Percentiles rank a stretch among this genome's conserved stretches.
Evolutionary conservation across 2,888 invertebrate species (phyloP).

Genomic region (Buathra laborator): DNA sequence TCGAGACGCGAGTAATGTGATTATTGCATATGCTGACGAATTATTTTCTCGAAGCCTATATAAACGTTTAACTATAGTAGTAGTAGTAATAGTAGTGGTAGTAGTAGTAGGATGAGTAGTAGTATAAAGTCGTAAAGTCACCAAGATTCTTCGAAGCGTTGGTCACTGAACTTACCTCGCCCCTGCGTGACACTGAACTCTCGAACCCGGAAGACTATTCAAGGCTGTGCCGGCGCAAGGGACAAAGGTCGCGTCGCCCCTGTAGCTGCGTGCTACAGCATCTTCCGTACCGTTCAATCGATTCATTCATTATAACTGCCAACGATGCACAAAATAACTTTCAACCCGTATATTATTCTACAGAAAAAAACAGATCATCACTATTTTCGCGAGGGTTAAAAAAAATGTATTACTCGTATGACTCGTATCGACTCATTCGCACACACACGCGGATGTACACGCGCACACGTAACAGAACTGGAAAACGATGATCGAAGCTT

Average conservation of each 20-base stretch:
- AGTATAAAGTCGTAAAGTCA: background rate
- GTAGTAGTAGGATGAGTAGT: background rate
- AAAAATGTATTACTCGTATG: background rate
- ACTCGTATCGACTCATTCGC: background rate
- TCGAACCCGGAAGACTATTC: conserved; percentile 58
- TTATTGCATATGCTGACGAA: background rate
- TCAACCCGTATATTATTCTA: background rate
- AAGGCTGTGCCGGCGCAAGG: conserved; percentile 58
- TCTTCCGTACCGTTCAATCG: conserved; percentile 34
- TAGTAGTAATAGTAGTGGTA: background rate
- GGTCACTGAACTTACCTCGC: conserved; percentile 66
- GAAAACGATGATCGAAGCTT: background rate
- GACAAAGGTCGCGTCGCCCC: conserved; percentile 48
- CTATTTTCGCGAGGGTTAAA: background rate
- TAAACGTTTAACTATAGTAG: too few species aligned
- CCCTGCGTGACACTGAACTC: conserved; percentile 65
- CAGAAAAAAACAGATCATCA: background rate
- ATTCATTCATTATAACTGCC: conserved; percentile 9
- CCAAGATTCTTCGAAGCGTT: background rate
- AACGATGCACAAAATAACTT: background rate
- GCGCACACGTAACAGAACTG: background rate
- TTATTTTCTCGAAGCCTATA: background rate
- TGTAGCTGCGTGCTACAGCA: conserved; percentile 15
- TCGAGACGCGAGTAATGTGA: background rate
- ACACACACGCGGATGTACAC: background rate